Base-by-base conservation (phyloP, 2,113 vertebrate genomes). In the Serinus canaria region DNA sequence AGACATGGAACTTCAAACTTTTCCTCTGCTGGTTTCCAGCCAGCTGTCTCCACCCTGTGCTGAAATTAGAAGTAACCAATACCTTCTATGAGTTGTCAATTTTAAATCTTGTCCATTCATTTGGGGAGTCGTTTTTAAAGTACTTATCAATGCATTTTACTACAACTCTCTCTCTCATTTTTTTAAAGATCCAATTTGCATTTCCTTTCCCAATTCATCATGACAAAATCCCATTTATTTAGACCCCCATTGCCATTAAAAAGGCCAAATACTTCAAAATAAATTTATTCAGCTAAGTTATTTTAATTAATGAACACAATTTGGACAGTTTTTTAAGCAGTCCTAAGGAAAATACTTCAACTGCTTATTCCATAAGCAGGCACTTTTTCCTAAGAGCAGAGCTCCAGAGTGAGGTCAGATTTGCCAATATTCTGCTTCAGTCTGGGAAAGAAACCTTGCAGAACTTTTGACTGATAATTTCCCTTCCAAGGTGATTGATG, bases 51-150 rank as follows among this genome's bases (percentile, higher is more conserved):
- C 47, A n/a, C 67, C 85, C 79, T 73, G 41, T 60, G 89, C 58
- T 83, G 73, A 92, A 90, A 96, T 92, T 78, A 90, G 43, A 72
- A 79, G 37, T 83, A 95, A 94, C 63, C 78, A 59, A 52, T 59
- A 46, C 37, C 41, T 69, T 84, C 82, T 62, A 28, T 37, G 87
- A 83, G 35, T 72, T 81, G 93, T 75, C 79, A 94, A 12, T 72
- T 79, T 82, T 31, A 79, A 47, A 87, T 52, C 41, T 49, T 70
- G 37, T 47, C 55, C 78, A 79, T 33, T 79, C 75, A 85, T 64
- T 44, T 75, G 22, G 33, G 25, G 20, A 18, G 16, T 74, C 3
- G 6, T 79, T 79, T 81, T 53, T 7, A 37, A 94, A 95, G 13
- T 56, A 82, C 73, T 89, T 88, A 92, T 66, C 47, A 56, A 28